These are phyloP conservation scores for Masticophis lateralis DNA, from an alignment of 2,797 vertebrate genomes.

Conservation along the genomic window DNA sequence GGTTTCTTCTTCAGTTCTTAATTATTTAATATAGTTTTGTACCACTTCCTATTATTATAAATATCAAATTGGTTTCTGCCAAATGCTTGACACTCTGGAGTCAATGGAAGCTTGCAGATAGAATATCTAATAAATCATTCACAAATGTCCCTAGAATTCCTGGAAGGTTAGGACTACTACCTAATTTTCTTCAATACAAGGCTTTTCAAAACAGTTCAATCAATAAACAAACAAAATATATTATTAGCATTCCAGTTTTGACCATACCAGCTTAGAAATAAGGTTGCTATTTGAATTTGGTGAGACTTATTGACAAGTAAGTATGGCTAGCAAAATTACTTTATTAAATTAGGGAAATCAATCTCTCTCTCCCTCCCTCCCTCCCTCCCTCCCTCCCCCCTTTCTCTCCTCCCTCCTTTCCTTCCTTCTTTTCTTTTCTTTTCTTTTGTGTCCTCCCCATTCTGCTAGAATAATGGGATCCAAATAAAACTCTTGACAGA, in stretches of 20 bases:
- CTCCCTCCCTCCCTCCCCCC: background rate
- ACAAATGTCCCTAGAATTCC: background rate
- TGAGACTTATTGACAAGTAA: background rate
- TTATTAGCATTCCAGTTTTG: background rate
- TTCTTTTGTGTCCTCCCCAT: background rate
- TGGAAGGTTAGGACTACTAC: background rate
- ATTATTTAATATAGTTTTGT: background rate
- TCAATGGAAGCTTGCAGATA: background rate
- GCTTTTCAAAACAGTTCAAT: background rate
- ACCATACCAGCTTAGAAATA: background rate
- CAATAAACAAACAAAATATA: background rate
- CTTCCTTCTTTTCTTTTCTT: background rate
- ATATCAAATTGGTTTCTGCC: background rate
- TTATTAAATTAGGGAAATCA: background rate
- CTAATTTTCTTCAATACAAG: background rate
- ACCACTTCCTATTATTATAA: background rate
- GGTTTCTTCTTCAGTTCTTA: background rate
- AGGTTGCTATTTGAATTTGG: background rate
- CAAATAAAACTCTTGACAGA: background rate
- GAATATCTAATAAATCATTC: background rate
- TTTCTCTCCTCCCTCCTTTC: background rate
- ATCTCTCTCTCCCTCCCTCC: fast-evolving
- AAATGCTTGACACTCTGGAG: background rate
- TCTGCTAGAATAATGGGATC: background rate
- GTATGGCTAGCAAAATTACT: background rate